Base-by-base conservation (phyloP, 1,140 invertebrate species). In the Trichonephila clavata region DNA sequence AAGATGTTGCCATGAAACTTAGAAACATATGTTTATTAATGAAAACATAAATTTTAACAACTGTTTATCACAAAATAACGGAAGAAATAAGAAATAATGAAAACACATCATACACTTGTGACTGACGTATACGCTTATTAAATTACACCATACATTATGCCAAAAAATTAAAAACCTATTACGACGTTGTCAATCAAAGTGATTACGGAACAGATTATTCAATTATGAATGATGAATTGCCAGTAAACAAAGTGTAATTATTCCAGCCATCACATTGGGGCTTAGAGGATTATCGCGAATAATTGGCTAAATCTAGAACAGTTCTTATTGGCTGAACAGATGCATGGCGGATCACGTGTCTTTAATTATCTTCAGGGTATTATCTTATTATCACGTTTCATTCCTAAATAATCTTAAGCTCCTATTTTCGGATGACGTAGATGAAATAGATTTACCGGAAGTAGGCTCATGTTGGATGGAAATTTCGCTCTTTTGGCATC, bases 271-370 rank as follows among this genome's bases (percentile, higher is more conserved):
- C 71, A 77, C 3, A 7, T 77, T 18, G 71, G 32, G 7, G 71
- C 71, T 16, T 39, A 7, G 71, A 77, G 71, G 71, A 77, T 77
- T 77, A 77, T 77, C 71, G 71, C 32, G 18, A 77, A 39, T 39
- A 77, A 77, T 77, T 77, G 71, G 27, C 71, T 77, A 32, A 77
- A 77, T 77, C 71, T 77, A 77, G 71, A 63, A 39, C 32, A 20
- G 32, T 27, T 16, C 27, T 32, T 18, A 77, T 77, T 77, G 39
- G 71, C 20, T 27, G 1, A 50, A 0, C 50, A 50, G 50, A 50
- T 13, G 10, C 50, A 50, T 50, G 16, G 18, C 24, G 32, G 16
- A 32, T 39, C 71, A 8, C 6, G 16, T 77, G 32, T 77, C 71
- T 77, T 77, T 77, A 77, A 77, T 77, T 77, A 77, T 77, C 71